These are phyloP conservation scores for Heliothis virescens DNA, from an alignment of 1,140 invertebrate genomes.

Conservation along the genomic window DNA sequence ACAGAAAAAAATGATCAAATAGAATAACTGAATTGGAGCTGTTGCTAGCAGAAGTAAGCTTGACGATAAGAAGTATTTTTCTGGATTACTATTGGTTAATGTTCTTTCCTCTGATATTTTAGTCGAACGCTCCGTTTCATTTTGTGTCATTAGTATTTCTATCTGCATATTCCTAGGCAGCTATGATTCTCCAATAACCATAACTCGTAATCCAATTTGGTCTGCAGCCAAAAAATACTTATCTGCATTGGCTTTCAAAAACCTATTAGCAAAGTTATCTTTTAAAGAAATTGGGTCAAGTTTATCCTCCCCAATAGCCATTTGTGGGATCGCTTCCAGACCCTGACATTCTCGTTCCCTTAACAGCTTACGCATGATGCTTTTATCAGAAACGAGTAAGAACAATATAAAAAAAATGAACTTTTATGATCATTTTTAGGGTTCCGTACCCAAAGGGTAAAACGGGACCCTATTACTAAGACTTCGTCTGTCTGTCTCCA, in stretches of 20 bases:
- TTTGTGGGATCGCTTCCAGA: background rate
- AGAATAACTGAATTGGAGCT: constrained; percentile 9
- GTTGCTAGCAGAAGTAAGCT: background rate
- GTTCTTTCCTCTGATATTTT: too few species aligned
- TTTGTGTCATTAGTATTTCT: background rate
- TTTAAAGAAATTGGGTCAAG: constrained; percentile 24
- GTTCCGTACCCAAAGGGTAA: too few species aligned
- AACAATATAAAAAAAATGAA: background rate
- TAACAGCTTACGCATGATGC: background rate
- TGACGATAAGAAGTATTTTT: too few species aligned
- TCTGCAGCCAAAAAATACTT: constrained; percentile 22
- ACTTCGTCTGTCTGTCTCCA: too few species aligned
- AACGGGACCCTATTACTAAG: too few species aligned
- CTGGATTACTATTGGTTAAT: too few species aligned
- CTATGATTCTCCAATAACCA: background rate
- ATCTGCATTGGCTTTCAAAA: constrained; percentile 33
- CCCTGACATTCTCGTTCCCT: constrained; percentile 8
- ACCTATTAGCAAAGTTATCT: constrained; percentile 25
- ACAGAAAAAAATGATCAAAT: constrained; percentile 21
- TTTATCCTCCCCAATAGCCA: constrained; percentile 18
- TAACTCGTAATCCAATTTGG: constrained; percentile 7
- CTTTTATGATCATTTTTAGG: too few species aligned
- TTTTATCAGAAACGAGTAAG: background rate
- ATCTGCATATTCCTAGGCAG: background rate
- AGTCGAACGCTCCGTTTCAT: too few species aligned